phyloP scores from a whole-genome alignment of 2,113 vertebrate species.

The Elanoides forficatus region DNA sequence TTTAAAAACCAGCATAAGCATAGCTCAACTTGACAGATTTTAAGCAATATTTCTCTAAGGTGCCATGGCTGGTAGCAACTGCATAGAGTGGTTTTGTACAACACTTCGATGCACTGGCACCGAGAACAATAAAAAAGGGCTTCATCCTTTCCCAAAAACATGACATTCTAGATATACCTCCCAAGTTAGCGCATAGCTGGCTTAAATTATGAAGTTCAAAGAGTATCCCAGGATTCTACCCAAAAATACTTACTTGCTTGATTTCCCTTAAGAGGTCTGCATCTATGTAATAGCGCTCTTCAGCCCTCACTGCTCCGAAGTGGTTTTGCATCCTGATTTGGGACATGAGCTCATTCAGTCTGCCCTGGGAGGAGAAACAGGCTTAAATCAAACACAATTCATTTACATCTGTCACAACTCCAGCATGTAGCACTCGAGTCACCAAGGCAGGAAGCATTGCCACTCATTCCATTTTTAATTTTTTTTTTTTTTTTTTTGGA shows the following conservation, averaged over 20 bases:
- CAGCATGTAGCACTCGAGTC: neutral
- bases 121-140: neutral
- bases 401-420: neutral
- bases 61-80: neutral
- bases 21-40: neutral
- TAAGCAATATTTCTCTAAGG: neutral
- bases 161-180: neutral
- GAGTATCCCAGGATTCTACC: neutral
- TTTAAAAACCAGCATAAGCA: neutral
- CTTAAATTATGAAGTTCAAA: neutral
- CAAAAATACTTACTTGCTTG: slow-evolving; percentile 81
- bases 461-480: fast-evolving
- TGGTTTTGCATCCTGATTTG: slow-evolving; percentile 99
- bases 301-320: slow-evolving; percentile 89
- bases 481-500: neutral
- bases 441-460: neutral
- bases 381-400: neutral
- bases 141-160: neutral
- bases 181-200: neutral
- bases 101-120: neutral
- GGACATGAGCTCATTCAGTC: slow-evolving; percentile 97
- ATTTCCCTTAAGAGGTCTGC: slow-evolving; percentile 92
- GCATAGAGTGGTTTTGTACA: neutral
- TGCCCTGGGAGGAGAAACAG: slow-evolving; percentile 78
- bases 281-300: slow-evolving; percentile 92